These are phyloP conservation scores for Baryphthengus martii DNA, from an alignment of 2,113 vertebrate genomes.

Conservation along the genomic window DNA sequence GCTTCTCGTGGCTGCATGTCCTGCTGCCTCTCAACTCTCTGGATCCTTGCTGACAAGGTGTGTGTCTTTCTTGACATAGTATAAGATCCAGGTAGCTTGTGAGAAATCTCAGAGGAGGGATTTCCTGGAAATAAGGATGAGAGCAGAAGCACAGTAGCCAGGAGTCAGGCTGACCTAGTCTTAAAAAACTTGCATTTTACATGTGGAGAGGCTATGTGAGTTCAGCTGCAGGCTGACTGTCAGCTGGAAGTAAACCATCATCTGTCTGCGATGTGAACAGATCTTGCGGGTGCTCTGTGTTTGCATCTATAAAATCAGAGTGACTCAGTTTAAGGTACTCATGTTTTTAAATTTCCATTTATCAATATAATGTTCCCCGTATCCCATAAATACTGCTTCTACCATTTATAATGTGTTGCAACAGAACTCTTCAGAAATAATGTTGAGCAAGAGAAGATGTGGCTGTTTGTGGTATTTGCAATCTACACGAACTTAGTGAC, in stretches of 20 bases:
- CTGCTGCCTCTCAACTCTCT: not conserved
- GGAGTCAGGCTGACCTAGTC: not conserved
- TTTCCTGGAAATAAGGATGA: not conserved
- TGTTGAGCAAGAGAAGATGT: not conserved
- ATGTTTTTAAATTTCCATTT: not conserved
- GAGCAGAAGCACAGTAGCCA: not conserved
- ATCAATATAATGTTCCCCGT: not conserved
- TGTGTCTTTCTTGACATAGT: not conserved
- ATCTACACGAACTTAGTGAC: not conserved
- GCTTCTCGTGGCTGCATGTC: not conserved
- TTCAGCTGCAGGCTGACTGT: not conserved
- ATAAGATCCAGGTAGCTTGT: not conserved
- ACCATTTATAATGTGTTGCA: not conserved
- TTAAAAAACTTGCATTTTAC: not conserved
- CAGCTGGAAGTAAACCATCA: not conserved
- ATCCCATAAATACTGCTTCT: not conserved
- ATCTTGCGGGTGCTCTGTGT: not conserved
- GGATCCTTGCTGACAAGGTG: not conserved
- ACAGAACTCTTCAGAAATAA: not conserved
- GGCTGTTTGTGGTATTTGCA: not conserved
- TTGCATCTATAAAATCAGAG: not conserved
- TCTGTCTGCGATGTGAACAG: not conserved
- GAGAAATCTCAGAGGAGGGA: not conserved
- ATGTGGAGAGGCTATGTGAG: not conserved
- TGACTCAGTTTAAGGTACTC: not conserved